Evolutionary conservation across 2,888 invertebrate genomes (phyloP), one percentile per base, ranked within the genome.

Genomic region (Sphecodes monilicornis): DNA sequence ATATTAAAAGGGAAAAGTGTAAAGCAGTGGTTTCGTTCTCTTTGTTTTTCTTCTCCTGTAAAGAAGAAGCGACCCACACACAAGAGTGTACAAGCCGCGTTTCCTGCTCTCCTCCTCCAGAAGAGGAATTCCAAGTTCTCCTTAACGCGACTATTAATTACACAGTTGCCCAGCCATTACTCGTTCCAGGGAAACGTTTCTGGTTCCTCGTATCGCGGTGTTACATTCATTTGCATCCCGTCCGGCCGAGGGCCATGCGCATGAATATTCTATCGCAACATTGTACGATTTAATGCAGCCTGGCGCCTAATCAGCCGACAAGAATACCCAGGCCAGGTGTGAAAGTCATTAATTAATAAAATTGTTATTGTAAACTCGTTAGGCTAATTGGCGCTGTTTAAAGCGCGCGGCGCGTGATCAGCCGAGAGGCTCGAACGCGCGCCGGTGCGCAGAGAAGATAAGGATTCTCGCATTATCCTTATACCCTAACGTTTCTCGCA

Each of bases 331-430:
- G 54, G 74, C 64, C 66, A 75, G 57, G 78, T 54, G 80, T 22
- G 80, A 81, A 73, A 73, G 39, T 66, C 22, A 22, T 80, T 81
- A 80, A 84, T 85, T 86, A 84, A 80, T 54, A 43, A 78, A 64
- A 73, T 70, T 64, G 71, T 75, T 60, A 71, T 80, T 76, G 75
- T 41, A 46, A 69, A 73, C 72, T 76, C 69, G 75, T 77, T 69
- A 76, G 10, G 26, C 46, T 84, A 84, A 84, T 86, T 81, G 64
- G 36, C 50, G 39, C 5, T 72, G 72, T 43, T 66, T 32, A 74
- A 74, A 32, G 73, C 29, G 73, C 0, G 11, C 22, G 60, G 26
- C n/a, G 8, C n/a, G 22, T 50, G 82, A 60, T 46, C 50, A 10
- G 2, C 50, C 2, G 50, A 50, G 50, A 29, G 41, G 13, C 29